Conservation (phyloP, 2,113 vertebrate species). For the Ammodytes marinus region DNA sequence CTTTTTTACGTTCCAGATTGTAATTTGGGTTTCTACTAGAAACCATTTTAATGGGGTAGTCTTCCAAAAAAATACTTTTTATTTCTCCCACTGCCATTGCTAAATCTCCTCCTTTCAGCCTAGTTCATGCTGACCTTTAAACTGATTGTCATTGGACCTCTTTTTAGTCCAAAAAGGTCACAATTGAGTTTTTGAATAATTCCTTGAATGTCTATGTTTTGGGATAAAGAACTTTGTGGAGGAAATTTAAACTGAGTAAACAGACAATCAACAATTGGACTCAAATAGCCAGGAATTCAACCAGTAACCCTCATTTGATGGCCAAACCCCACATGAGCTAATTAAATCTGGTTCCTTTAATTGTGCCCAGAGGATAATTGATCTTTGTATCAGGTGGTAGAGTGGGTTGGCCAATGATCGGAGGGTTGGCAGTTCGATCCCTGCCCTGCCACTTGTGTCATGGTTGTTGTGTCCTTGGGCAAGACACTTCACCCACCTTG, state of each 20-base stretch:
- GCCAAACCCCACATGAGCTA: neutral
- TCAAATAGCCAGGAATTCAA: neutral
- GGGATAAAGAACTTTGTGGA: neutral
- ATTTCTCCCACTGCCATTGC: no score
- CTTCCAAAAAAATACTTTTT: no score
- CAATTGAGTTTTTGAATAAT: neutral
- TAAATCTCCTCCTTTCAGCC: no score
- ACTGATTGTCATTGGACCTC: slow-evolving; percentile 9
- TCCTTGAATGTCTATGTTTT: neutral
- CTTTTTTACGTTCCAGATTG: no score
- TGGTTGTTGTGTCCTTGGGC: no score
- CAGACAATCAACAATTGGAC: neutral
- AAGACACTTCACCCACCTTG: no score
- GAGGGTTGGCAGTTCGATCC: no score
- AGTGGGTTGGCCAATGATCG: no score
- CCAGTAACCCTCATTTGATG: neutral
- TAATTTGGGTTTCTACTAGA: no score
- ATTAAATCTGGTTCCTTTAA: neutral
- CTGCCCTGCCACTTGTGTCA: no score
- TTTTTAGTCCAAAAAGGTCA: slow-evolving; percentile 38
- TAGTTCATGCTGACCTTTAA: slow-evolving; percentile 40
- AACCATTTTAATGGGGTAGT: no score
- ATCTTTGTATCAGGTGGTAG: neutral
- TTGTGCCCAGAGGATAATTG: neutral
- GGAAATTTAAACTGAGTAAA: neutral